Evolutionary conservation across 2,888 invertebrate species (phyloP).

Genomic region (Eustalomyia histrio): DNA sequence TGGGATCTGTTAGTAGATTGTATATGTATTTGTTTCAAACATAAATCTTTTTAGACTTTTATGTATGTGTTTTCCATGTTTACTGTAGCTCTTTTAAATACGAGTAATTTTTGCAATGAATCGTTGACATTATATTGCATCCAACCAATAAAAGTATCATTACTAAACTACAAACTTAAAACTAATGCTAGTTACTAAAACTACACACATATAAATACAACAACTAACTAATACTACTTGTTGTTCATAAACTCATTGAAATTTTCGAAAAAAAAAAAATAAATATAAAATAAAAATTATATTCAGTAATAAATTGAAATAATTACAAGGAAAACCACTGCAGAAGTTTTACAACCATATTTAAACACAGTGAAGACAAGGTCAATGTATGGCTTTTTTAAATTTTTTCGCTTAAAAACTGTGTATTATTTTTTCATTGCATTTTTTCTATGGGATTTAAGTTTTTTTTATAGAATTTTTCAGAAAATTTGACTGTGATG

Average conservation of each 20-base stretch:
- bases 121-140: too few species aligned
- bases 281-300: background rate
- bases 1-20: too few species aligned
- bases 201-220: too few species aligned
- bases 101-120: too few species aligned
- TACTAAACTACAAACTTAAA: too few species aligned
- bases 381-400: conserved; percentile 37
- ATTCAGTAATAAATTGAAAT: conserved; percentile 69
- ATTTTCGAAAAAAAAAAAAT: background rate
- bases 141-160: too few species aligned
- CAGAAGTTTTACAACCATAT: conserved; percentile 55
- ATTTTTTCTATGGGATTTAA: conserved; percentile 12
- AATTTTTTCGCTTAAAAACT: background rate
- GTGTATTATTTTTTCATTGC: conserved; percentile 5
- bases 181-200: too few species aligned
- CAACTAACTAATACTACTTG: too few species aligned
- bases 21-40: too few species aligned
- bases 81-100: too few species aligned
- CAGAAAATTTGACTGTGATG: background rate
- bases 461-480: conserved; percentile 21
- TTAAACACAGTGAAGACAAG: conserved; percentile 37
- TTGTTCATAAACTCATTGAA: background rate
- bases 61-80: too few species aligned
- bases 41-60: too few species aligned
- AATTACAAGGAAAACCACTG: conserved; percentile 78